Conservation (phyloP, 2,113 vertebrate species). For the Crocuta crocuta region DNA sequence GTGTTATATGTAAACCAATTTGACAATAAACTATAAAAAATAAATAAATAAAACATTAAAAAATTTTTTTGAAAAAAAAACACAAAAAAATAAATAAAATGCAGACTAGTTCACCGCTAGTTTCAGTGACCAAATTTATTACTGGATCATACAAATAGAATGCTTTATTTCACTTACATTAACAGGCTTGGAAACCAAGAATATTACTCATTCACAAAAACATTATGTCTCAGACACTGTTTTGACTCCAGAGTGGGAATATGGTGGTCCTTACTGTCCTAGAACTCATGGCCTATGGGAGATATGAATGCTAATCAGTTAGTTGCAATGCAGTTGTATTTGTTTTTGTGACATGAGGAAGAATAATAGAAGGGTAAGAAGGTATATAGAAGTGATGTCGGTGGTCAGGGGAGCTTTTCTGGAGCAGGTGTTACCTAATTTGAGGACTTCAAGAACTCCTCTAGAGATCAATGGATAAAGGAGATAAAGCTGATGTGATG, state of each 20-base stretch:
- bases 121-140: slow-evolving; percentile 7
- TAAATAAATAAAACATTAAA: no score
- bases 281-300: neutral
- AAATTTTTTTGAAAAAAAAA: no score
- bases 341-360: neutral
- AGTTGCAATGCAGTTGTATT: neutral
- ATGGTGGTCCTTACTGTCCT: neutral
- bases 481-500: neutral
- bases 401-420: neutral
- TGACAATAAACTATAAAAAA: no score
- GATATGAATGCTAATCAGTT: neutral
- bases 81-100: neutral
- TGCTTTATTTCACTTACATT: neutral
- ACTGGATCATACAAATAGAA: neutral
- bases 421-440: neutral
- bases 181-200: neutral
- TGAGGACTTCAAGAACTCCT: neutral
- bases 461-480: neutral
- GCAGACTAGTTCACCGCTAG: neutral
- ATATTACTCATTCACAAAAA: neutral
- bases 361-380: neutral
- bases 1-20: no score
- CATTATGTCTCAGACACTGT: neutral
- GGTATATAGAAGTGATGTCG: neutral
- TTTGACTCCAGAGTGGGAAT: neutral